These are phyloP conservation scores for Hyperopisus bebe DNA, from an alignment of 2,113 vertebrate genomes.

Conservation along the genomic window DNA sequence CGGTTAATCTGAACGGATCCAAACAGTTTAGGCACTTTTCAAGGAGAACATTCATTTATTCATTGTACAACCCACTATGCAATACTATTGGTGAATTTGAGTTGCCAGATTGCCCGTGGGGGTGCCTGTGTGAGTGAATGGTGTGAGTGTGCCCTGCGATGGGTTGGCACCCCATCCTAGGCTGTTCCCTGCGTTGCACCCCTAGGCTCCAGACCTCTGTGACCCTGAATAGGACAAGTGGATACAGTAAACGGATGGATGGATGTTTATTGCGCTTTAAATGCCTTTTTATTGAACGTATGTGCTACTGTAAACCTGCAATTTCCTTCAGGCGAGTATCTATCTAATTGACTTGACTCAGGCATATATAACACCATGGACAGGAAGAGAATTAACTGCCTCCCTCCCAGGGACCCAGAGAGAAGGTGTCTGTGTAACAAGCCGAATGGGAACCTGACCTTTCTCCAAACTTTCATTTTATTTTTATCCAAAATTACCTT, in stretches of 20 bases:
- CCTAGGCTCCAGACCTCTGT: background rate
- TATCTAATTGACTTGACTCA: background rate
- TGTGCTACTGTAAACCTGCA: background rate
- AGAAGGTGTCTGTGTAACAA: background rate
- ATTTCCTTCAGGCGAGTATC: background rate
- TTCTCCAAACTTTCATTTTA: background rate
- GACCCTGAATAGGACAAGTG: background rate
- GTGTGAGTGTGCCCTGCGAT: background rate
- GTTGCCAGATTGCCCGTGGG: background rate
- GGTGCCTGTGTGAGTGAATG: background rate
- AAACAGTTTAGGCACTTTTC: background rate
- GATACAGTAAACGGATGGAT: background rate
- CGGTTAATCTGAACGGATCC: background rate
- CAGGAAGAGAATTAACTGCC: background rate
- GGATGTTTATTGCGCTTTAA: background rate
- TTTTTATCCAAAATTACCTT: background rate
- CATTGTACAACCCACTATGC: background rate
- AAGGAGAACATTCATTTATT: background rate
- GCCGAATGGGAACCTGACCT: background rate
- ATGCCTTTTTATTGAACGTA: background rate
- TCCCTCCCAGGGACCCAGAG: background rate
- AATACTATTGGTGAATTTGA: background rate
- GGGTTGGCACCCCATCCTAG: background rate
- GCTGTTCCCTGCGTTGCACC: background rate
- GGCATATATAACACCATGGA: background rate